Base-by-base conservation (phyloP, 2,888 invertebrate species). In the Sipha maydis region DNA sequence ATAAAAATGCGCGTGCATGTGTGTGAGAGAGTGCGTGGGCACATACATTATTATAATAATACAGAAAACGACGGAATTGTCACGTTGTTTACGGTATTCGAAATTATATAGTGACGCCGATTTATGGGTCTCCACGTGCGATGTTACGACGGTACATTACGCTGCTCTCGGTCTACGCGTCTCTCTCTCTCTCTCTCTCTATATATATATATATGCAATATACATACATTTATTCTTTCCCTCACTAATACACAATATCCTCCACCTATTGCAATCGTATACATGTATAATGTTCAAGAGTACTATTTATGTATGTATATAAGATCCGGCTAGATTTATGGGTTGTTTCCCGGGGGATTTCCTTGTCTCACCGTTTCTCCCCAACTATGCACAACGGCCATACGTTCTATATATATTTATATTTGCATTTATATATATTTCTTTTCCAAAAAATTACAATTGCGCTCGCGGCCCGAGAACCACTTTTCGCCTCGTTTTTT, bases 381-480 rank as follows among this genome's bases (percentile, higher is more conserved):
- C 67, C 67, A 0, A 19, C 67, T 69, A 69, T n/a, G 67, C n/a
- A 48, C 77, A 38, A 41, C 77, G 48, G 41, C 11, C 77, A 77
- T 77, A 77, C 67, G 61, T 21, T 7, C 38, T 17, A 21, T 54
- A 21, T 54, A 31, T 54, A 54, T 54, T 19, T 56, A 56, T 77
- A 77, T 77, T 48, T 48, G 41, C 17, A 76, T 76, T 17, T 5
- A 8, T 21, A 77, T 41, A 34, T 34, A 71, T 71, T 41, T 48
- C 41, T 54, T 75, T 25, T 48, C 54, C 85, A 28, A 41, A 78
- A 85, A 85, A 85, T 85, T 85, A 85, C 78, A 85, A 85, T 79
- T 77, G 78, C 78, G 41, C 61, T 71, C 31, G 41, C 48, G 14
- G 48, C 54, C 38, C 75, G 61, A 31, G 73, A 83, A 83, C 73